Evolutionary conservation across 1,140 invertebrate species (phyloP), one percentile per base, ranked within the genome.

Genomic region (Microplitis mediator): DNA sequence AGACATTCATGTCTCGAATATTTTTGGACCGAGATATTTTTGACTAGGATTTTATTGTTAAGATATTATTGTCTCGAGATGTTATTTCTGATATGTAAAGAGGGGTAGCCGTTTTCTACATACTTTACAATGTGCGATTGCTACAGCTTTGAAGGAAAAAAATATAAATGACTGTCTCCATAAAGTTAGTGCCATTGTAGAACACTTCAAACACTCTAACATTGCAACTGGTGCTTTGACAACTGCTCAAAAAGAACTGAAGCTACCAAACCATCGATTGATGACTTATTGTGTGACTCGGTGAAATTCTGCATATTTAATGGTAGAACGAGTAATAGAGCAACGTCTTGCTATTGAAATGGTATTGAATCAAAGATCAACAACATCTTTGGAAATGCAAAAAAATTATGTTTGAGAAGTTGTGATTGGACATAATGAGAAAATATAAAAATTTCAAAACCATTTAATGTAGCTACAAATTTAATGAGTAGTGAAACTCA

Each of bases 161-260:
- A 34, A 32, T 13, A 36, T 65, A 13, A 39, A 56, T 3, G 11
- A n/a, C 14, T 8, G 61, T 4, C 5, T 71, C 4, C 9, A 71
- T 31, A 64, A 61, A 31, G 34, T 45, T 16, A 71, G 70, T 45
- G 62, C 39, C 61, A 71, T 71, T 36, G 70, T 64, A 14, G 39
- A 3, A 4, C 70, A 71, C 35, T 71, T 71, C 23, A 71, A 71
- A 31, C 70, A 71, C 14, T 71, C 70, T 32, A 71, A 65, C 16
- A 31, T 71, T 45, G 70, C 61, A 16, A 34, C 70, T 23, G 31
- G 13, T 3, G 70, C 54, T 11, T 50, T 71, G 4, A 64, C 39
- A 34, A 54, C 23, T 14, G 13, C 32, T 34, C 70, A 71, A 39
- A 31, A 36, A 8, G n/a, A 36, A 13, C 56, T 63, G 11, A 36